Evolutionary conservation across 2,888 invertebrate genomes (phyloP).

Genomic region (Apocheima hispidaria): DNA sequence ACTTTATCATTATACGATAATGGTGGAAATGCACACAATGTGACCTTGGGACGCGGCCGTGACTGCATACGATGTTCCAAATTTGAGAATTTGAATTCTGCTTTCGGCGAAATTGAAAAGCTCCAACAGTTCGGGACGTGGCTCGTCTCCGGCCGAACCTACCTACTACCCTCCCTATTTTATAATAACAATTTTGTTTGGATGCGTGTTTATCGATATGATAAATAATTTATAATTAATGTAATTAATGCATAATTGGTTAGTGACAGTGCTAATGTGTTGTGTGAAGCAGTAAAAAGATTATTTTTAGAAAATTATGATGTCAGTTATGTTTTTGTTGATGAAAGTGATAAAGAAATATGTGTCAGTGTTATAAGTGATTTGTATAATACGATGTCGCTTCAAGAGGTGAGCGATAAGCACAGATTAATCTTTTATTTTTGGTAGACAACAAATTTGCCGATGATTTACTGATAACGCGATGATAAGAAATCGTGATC

Average conservation of each 20-base stretch:
- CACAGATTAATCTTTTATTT: conserved; percentile 38
- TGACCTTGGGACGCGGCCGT: conserved; percentile 70
- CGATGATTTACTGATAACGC: conserved; percentile 15
- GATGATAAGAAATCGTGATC: conserved; percentile 12
- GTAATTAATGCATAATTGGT: conserved; percentile 33
- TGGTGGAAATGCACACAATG: conserved; percentile 64
- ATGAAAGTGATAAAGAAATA: conserved; percentile 64
- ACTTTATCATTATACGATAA: conserved; percentile 68
- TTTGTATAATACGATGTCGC: conserved; percentile 70
- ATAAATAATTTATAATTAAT: conserved; percentile 27
- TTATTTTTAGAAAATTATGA: conserved; percentile 19
- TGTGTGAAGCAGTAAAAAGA: conserved; percentile 6
- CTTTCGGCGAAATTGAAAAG: conserved; percentile 58
- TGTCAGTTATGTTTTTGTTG: conserved; percentile 30
- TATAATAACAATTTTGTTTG: conserved; percentile 28
- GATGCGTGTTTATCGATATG: conserved; percentile 31
- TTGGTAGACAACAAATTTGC: conserved; percentile 23
- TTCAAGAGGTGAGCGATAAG: conserved; percentile 73
- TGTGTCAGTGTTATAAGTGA: conserved; percentile 68
- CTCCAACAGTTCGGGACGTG: conserved; percentile 40
- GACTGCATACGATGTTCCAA: conserved; percentile 66
- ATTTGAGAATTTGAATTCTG: conserved; percentile 70
- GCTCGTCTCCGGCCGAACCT: conserved; percentile 33
- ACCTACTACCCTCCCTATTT: conserved; percentile 28
- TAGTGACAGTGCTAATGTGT: conserved; percentile 28